A percentile compares a stretch with the other conserved stretches of the same genome.
phyloP scores from a whole-genome alignment of 1,140 invertebrate species.

The Heliconius hermathena region DNA sequence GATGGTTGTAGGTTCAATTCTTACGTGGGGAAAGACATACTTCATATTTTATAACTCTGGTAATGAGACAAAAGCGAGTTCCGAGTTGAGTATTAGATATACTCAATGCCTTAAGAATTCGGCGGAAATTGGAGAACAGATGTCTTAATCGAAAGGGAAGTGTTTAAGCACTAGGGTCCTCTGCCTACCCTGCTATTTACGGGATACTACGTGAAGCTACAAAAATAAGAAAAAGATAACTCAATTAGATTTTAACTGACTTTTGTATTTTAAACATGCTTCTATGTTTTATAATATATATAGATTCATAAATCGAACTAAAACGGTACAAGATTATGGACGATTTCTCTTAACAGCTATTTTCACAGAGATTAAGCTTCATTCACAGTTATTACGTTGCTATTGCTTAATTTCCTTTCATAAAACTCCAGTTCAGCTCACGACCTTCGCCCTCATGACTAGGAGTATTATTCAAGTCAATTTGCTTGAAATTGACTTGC shows the following conservation, averaged over 20 bases:
- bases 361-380: constrained; percentile 36
- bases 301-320: constrained; percentile 3
- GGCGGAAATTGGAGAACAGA: not conserved
- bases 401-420: constrained; percentile 46
- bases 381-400: constrained; percentile 37
- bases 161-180: not conserved
- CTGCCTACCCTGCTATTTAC: not conserved
- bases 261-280: too few species aligned
- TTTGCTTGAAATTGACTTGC: constrained; percentile 30
- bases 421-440: constrained; percentile 31
- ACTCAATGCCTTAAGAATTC: not conserved
- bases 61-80: not conserved
- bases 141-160: too few species aligned
- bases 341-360: constrained; percentile 40
- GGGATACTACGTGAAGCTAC: too few species aligned
- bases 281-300: too few species aligned
- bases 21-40: not conserved
- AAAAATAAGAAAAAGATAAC: too few species aligned
- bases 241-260: too few species aligned
- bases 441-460: constrained; percentile 40
- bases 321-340: constrained; percentile 14
- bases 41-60: not conserved
- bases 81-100: too few species aligned
- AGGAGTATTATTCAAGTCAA: constrained; percentile 35
- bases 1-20: not conserved